These are phyloP conservation scores for Reticulitermes speratus DNA, from an alignment of 1,140 invertebrate species.

Conservation along the genomic window DNA sequence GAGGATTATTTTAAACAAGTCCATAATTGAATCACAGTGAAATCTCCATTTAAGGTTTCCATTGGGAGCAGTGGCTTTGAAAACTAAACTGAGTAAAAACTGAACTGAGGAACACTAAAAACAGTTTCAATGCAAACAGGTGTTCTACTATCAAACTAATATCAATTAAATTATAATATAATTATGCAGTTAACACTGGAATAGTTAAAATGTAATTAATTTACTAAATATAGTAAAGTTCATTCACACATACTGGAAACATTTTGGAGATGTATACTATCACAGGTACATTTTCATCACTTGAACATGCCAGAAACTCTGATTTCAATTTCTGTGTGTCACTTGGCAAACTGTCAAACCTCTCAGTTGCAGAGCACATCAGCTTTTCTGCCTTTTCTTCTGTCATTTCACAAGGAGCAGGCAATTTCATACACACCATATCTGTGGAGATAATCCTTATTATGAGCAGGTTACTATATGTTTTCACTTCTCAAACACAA, in stretches of 20 bases:
- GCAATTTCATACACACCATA: conserved; percentile 78
- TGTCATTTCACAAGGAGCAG: conserved; percentile 75
- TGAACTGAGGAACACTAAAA: too few relatives aligned
- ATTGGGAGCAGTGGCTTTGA: too few relatives aligned
- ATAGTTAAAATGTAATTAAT: too few relatives aligned
- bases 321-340: conserved; percentile 73
- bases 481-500: too few relatives aligned
- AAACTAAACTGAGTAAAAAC: too few relatives aligned
- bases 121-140: too few relatives aligned
- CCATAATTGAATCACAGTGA: too few relatives aligned
- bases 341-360: conserved; percentile 66
- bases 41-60: too few relatives aligned
- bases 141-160: too few relatives aligned
- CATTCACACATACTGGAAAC: conserved; percentile 63
- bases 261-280: conserved; percentile 96
- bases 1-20: too few relatives aligned
- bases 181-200: too few relatives aligned
- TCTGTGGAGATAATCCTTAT: conserved; percentile 43
- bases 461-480: neutral
- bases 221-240: neutral
- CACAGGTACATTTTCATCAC: conserved; percentile 64
- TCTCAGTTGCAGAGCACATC: conserved; percentile 66
- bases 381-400: conserved; percentile 75
- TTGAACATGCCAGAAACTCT: conserved; percentile 72
- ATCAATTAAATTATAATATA: too few relatives aligned